phyloP scores from a whole-genome alignment of 1,140 invertebrate species.

The Nasonia longicornis region DNA sequence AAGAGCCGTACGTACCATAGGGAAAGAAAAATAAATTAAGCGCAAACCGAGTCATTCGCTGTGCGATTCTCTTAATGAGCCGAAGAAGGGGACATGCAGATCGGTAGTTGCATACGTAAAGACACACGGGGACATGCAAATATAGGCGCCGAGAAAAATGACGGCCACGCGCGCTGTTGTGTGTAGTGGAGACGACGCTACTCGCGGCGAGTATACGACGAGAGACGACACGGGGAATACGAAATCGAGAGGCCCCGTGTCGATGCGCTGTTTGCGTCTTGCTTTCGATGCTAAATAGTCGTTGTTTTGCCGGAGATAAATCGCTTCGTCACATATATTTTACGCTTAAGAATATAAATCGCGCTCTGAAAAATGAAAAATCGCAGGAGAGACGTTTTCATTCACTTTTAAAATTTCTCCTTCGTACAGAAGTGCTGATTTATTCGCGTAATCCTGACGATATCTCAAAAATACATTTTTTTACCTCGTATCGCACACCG shows the following conservation, averaged over 20 bases:
- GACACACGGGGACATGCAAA: slow-evolving; percentile 20
- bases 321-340: too few relatives aligned
- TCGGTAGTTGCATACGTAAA: background rate
- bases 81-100: background rate
- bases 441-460: background rate
- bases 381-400: too few relatives aligned
- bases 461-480: background rate
- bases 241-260: background rate
- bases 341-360: too few relatives aligned
- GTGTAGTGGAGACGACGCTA: too few relatives aligned
- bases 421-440: background rate
- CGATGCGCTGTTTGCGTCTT: background rate
- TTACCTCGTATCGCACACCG: background rate
- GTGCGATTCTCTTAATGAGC: background rate
- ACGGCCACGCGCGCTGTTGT: background rate
- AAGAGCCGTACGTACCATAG: background rate
- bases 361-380: too few relatives aligned
- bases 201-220: too few relatives aligned
- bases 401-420: background rate
- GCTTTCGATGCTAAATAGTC: background rate
- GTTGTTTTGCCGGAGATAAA: too few relatives aligned
- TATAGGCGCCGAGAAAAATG: slow-evolving; percentile 19
- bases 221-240: background rate
- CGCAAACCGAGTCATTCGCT: background rate
- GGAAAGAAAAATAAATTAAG: background rate